Conservation (phyloP, 1,140 invertebrate genomes). For the Bombus huntii region DNA sequence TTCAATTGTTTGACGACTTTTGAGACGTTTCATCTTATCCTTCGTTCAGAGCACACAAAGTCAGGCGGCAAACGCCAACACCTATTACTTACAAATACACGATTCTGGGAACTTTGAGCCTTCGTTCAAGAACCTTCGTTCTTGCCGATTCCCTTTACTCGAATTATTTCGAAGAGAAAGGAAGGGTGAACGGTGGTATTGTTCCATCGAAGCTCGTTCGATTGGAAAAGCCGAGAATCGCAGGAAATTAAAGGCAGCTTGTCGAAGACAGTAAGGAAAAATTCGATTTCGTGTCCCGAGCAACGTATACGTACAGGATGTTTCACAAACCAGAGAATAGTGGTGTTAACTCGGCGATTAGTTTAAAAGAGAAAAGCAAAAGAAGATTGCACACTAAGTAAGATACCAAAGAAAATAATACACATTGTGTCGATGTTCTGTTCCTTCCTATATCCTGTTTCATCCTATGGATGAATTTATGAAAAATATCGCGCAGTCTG, state of each 20-base stretch:
- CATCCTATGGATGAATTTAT: not conserved
- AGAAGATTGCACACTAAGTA: not conserved
- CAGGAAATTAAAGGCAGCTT: conserved; percentile 67
- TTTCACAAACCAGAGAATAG: not conserved
- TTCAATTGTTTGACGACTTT: conserved; percentile 14
- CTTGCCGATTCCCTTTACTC: conserved; percentile 17
- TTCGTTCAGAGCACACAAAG: not conserved
- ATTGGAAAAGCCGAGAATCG: conserved; percentile 57
- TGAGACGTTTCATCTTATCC: not conserved
- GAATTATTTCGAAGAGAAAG: conserved; percentile 17
- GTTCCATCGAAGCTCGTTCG: conserved; percentile 53
- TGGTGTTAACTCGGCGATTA: not conserved
- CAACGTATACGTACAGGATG: conserved; percentile 8
- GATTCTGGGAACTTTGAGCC: not conserved
- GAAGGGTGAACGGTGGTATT: conserved; percentile 28
- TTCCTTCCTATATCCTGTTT: not conserved
- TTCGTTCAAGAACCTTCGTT: not conserved
- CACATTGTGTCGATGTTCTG: not conserved
- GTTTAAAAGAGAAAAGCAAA: not conserved
- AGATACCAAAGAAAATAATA: not conserved
- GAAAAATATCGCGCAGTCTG: not conserved
- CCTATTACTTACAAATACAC: not conserved
- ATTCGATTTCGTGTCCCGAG: conserved; percentile 35
- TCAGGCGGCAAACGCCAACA: not conserved
- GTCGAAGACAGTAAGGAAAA: conserved; percentile 47